Evolutionary conservation across 2,113 vertebrate species (phyloP), one percentile per base, ranked within the genome.

Genomic region (Megaleporinus macrocephalus): DNA sequence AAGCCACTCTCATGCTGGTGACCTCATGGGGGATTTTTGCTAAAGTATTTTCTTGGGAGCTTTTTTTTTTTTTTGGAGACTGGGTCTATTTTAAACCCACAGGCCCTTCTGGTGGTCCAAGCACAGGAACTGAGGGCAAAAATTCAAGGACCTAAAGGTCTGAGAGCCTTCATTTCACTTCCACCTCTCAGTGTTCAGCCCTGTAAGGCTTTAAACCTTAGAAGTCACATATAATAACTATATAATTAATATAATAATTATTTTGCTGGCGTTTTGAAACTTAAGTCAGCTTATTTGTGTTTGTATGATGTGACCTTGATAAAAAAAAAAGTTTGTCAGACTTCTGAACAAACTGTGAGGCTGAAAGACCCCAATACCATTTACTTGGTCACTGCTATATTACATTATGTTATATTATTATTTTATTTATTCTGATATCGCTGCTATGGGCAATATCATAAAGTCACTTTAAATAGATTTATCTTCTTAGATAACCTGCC

Each of bases 11-110:
- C 65, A 29, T 68, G 51, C 29, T 75, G 11, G 69, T 83, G 85
- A 86, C 68, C 66, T 86, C 82, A 86, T 86, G 70, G 82, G 79
- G 74, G 69, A 65, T 83, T 85, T 85, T 85, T 78, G 70, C 27
- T 70, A 71, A 33, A 51, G 26, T 9, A 49, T 27, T 63, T 86
- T 65, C 18, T n/a, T n/a, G n/a, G n/a, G n/a, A n/a, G n/a, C n/a
- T 5, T 51, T 51, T 51, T 51, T 44, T 51, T 78, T 59, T 79
- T 20, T 79, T 75, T 82, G 84, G 82, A 65, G 70, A 59, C 81
- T 84, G 26, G 41, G 71, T 76, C 79, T 84, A 79, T 87, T 87
- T 82, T 87, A 79, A 80, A 72, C 70, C 72, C 30, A 20, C n/a
- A 26, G 59, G 51, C 66, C 71, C 41, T 55, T 78, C 77, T 72